Base-by-base conservation (phyloP, 2,888 invertebrate genomes). In the Druceiella hillmani region DNA sequence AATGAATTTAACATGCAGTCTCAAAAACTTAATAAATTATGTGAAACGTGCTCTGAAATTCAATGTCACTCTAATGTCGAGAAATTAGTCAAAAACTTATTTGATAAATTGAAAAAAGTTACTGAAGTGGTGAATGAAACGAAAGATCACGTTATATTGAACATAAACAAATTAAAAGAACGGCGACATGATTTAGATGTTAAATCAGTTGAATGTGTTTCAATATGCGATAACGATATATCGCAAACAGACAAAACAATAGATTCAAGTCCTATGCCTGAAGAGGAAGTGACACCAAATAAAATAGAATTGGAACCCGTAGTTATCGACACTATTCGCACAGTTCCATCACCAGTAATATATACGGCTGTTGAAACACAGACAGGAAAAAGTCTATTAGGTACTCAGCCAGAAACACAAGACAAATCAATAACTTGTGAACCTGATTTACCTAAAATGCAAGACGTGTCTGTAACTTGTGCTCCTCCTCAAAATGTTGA, bases 221-320 rank as follows among this genome's bases (percentile, higher is more conserved):
- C 41, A 54, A 28, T 6, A 3, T 52, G 55, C 4, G 74, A 76
- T 32, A 70, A 70, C 4, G 69, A 69, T 44, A 55, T 66, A 38
- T 72, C 76, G 14, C 64, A 75, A 51, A 76, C 75, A 20, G 77
- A 78, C 50, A 66, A 74, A 45, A 83, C 83, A 4, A 74, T 83
- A 30, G 81, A 81, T 58, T 82, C 83, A 0, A 74, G 75, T 30
- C 80, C 82, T 36, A 81, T 83, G 79, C 82, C 83, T 2, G 80
- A 82, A 57, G 82, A 83, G 60, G 74, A 81, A 51, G 69, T 73
- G 12, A 59, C 56, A 11, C 31, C 44, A 12, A 33, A 30, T 16
- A 4, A n/a, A 3, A 4, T 13, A 33, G 38, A 29, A 32, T 14
- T 40, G 4, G 33, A 20, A 28, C 41, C 41, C 3, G 22, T 25